Evolutionary conservation across 1,140 invertebrate genomes (phyloP).

Genomic region (Drosophila serrata): DNA sequence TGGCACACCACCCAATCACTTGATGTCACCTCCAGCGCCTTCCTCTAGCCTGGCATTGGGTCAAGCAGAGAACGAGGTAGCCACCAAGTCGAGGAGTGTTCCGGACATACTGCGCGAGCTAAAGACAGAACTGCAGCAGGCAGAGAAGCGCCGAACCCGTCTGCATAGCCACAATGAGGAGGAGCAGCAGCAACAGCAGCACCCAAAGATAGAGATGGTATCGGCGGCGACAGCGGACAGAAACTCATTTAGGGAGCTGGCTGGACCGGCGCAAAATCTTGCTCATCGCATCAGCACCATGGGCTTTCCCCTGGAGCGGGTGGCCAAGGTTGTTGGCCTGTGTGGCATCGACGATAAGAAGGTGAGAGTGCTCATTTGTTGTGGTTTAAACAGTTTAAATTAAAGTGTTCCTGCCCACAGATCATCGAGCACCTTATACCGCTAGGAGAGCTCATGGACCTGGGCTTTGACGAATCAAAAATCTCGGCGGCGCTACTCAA

Average conservation of each 20-base stretch:
- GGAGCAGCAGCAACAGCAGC: conserved; percentile 43
- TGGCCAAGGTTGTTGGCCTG: conserved; percentile 90
- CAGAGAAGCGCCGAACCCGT: conserved; percentile 83
- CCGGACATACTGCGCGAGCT: conserved; percentile 91
- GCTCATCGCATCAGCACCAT: conserved; percentile 91
- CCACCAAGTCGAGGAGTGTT: conserved; percentile 88
- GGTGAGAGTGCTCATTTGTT: conserved; percentile 86
- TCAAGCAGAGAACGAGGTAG: conserved; percentile 78
- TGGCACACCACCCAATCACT: conserved; percentile 66
- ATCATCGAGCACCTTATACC: conserved; percentile 90
- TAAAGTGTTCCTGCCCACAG: conserved; percentile 47
- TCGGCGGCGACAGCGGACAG: conserved; percentile 75
- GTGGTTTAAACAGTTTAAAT: not conserved
- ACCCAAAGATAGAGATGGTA: conserved; percentile 5
- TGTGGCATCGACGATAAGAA: conserved; percentile 94
- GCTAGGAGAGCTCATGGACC: conserved; percentile 90
- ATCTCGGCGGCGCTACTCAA: conserved; percentile 91
- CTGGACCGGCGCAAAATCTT: conserved; percentile 88
- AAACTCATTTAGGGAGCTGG: conserved; percentile 85
- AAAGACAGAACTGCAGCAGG: conserved; percentile 88
- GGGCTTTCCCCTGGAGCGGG: conserved; percentile 93
- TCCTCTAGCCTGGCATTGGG: conserved; percentile 20
- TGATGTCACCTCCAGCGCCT: conserved; percentile 46
- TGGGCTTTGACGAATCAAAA: conserved; percentile 92
- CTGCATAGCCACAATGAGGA: conserved; percentile 76